These are phyloP conservation scores for Neogobius melanostomus DNA, from an alignment of 2,113 vertebrate genomes.

Conservation along the genomic window DNA sequence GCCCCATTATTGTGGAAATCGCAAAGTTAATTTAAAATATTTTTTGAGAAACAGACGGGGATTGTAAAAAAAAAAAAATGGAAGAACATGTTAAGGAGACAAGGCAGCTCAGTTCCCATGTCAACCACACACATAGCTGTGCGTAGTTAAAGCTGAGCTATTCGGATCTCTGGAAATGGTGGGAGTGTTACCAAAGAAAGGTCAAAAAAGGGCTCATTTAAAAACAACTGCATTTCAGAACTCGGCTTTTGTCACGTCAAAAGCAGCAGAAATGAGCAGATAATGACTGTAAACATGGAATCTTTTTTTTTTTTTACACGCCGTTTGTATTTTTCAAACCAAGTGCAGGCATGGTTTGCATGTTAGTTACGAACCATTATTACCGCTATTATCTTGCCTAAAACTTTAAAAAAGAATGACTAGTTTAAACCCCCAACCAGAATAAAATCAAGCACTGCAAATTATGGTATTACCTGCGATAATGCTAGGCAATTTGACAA, in stretches of 20 bases:
- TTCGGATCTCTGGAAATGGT: not conserved
- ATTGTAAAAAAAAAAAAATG: not conserved
- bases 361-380: not conserved
- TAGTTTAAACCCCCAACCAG: not conserved
- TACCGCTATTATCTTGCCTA: not conserved
- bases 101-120: not conserved
- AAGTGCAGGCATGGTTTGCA: not conserved
- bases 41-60: not conserved
- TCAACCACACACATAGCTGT: not conserved
- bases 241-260: not conserved
- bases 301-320: too few relatives aligned
- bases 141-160: slow-evolving; percentile 5
- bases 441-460: not conserved
- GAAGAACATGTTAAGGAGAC: not conserved
- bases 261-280: not conserved
- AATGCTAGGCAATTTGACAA: not conserved
- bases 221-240: slow-evolving; percentile 6
- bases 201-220: slow-evolving; percentile 6
- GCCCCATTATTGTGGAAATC: not conserved
- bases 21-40: slow-evolving; percentile 3
- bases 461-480: not conserved
- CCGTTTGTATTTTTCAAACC: not conserved
- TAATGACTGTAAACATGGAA: not conserved
- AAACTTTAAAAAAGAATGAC: not conserved
- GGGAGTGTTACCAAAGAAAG: slow-evolving; percentile 9